Evolutionary conservation across 2,888 invertebrate species (phyloP).

Genomic region (Linnaemya vulpina): DNA sequence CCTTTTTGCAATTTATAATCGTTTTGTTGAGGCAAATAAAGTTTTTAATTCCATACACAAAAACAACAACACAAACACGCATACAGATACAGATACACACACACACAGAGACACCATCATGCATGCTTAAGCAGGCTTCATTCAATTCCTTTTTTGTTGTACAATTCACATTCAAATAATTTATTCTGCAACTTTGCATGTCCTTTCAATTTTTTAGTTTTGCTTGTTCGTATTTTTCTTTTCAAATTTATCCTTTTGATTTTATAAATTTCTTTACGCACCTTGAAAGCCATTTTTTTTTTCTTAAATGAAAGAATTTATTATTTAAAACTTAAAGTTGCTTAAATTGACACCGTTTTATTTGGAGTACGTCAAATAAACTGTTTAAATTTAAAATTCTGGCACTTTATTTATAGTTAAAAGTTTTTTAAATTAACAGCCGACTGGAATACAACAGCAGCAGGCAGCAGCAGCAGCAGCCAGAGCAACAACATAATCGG

Average conservation of each 20-base stretch:
- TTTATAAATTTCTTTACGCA: constrained; percentile 58
- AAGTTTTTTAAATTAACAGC: constrained; percentile 1
- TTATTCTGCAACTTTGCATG: neutral
- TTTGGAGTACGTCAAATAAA: constrained; percentile 56
- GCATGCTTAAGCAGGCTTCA: neutral
- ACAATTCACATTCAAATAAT: neutral
- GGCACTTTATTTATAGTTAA: constrained; percentile 69
- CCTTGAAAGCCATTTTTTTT: constrained; percentile 71
- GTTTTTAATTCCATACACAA: neutral
- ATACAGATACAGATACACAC: neutral
- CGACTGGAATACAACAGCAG: neutral
- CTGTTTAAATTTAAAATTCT: constrained; percentile 63
- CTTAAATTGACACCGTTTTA: constrained; percentile 61
- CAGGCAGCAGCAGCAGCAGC: constrained; percentile 11
- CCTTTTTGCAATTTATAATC: constrained; percentile 27
- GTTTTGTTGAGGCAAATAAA: neutral
- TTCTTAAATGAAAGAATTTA: constrained; percentile 21
- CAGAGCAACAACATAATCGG: constrained; percentile 13
- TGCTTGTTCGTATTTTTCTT: neutral
- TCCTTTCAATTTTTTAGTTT: constrained; percentile 50
- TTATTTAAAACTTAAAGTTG: constrained; percentile 41
- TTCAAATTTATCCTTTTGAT: constrained; percentile 23
- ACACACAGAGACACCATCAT: neutral
- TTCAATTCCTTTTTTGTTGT: too few species aligned
- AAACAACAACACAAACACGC: too few species aligned